Percentiles rank a stretch among this genome's conserved stretches.
phyloP scores from a whole-genome alignment of 2,888 invertebrate species.

The Heterodera filipjevi region DNA sequence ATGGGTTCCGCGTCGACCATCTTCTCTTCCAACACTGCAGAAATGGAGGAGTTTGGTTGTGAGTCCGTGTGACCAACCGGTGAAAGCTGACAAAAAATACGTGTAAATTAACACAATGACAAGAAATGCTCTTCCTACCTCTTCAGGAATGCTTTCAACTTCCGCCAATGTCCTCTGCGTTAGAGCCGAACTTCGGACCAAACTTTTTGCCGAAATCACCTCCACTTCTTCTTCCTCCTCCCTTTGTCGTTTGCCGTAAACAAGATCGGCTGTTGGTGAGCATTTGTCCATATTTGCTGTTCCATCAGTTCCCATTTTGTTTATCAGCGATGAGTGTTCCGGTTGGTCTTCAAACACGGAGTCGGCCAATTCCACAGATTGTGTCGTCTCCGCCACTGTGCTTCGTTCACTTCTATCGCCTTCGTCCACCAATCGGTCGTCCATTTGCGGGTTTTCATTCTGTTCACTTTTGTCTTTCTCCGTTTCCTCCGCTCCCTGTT shows the following conservation, averaged over 20 bases:
- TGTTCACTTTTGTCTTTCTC: background rate
- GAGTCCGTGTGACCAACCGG: too few species aligned
- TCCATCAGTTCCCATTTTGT: background rate
- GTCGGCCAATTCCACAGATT: background rate
- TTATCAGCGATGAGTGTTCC: background rate
- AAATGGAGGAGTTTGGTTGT: background rate
- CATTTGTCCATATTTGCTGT: background rate
- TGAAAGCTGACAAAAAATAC: background rate
- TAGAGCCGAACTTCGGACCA: background rate
- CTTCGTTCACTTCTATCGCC: background rate
- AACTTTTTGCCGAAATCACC: background rate
- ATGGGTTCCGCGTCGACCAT: background rate
- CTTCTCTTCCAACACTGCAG: background rate
- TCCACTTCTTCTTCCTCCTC: constrained; percentile 4
- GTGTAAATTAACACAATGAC: background rate
- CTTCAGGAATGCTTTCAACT: constrained; percentile 22
- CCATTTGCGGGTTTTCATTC: background rate
- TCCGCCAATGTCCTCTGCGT: constrained; percentile 24
- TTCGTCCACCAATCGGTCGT: background rate
- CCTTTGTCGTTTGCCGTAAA: background rate
- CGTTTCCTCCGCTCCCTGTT: background rate
- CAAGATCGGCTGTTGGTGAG: background rate
- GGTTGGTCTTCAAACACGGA: background rate
- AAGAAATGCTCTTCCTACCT: constrained; percentile 4
- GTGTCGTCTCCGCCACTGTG: background rate